phyloP scores from a whole-genome alignment of 2,113 vertebrate species.

The Microcebus tavaratra region DNA sequence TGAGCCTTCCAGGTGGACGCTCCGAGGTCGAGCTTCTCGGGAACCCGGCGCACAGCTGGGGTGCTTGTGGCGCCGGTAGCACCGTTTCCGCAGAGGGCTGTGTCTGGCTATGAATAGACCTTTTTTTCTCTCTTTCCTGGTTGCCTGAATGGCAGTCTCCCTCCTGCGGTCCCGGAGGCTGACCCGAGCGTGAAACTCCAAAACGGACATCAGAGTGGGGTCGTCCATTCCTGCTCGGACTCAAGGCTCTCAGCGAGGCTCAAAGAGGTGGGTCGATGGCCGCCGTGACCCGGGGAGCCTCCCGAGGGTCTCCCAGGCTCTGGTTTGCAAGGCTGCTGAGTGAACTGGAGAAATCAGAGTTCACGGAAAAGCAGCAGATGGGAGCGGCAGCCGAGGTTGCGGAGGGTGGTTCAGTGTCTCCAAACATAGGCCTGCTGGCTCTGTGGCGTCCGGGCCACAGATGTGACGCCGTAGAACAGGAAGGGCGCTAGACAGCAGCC shows the following conservation, averaged over 20 bases:
- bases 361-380: neutral
- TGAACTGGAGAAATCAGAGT: neutral
- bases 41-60: constrained; percentile 49
- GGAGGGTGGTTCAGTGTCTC: neutral
- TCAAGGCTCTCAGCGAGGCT: neutral
- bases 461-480: neutral
- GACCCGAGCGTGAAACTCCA: constrained; percentile 54
- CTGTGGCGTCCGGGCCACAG: neutral
- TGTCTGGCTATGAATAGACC: constrained; percentile 66
- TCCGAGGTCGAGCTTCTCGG: constrained; percentile 23
- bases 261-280: constrained; percentile 30
- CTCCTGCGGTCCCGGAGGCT: constrained; percentile 58
- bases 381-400: neutral
- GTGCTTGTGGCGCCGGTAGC: neutral
- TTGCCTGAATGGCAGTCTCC: constrained; percentile 60
- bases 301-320: neutral
- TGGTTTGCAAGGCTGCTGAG: constrained; percentile 17
- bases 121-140: constrained; percentile 60
- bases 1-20: constrained; percentile 15
- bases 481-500: neutral
- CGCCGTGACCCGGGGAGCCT: constrained; percentile 27
- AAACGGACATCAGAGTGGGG: constrained; percentile 58
- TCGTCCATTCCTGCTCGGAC: neutral
- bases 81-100: constrained; percentile 23
- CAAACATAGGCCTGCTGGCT: neutral